Evolutionary conservation across 2,888 invertebrate genomes (phyloP).

Genomic region (Sinodicranocentrus sp.): DNA sequence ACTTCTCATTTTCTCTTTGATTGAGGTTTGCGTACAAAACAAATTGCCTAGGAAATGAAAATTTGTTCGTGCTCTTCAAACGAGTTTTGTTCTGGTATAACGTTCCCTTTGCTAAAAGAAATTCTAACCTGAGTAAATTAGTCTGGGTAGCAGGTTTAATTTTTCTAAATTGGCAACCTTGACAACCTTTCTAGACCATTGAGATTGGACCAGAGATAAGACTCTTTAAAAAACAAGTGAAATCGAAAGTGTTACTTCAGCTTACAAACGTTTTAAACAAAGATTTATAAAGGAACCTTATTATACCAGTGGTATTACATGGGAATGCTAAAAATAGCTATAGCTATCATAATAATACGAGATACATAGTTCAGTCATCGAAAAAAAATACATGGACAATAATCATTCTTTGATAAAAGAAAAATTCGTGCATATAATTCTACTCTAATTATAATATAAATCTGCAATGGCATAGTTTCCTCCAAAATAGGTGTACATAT

Average conservation of each 20-base stretch:
- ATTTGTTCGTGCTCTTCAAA: not conserved
- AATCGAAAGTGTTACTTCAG: conserved; percentile 55
- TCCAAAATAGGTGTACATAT: too few relatives aligned
- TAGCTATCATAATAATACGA: not conserved
- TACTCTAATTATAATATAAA: not conserved
- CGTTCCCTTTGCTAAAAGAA: not conserved
- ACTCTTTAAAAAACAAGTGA: conserved; percentile 44
- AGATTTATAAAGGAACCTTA: not conserved
- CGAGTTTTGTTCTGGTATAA: too few relatives aligned
- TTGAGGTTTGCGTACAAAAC: too few relatives aligned
- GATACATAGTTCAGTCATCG: too few relatives aligned
- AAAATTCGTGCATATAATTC: not conserved
- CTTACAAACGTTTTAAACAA: not conserved
- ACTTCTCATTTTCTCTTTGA: too few relatives aligned
- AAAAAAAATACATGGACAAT: conserved; percentile 43
- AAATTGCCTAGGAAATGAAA: too few relatives aligned
- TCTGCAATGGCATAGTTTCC: too few relatives aligned
- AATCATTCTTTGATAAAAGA: conserved; percentile 39
- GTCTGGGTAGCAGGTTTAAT: too few relatives aligned
- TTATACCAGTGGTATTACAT: not conserved
- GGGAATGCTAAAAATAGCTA: not conserved
- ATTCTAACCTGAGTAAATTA: too few relatives aligned
- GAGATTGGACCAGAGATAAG: conserved; percentile 69
- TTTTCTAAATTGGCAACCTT: not conserved
- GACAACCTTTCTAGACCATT: conserved; percentile 34